Percentiles rank a stretch among this genome's conserved stretches.
Evolutionary conservation across 1,140 invertebrate genomes (phyloP).

Genomic region (Lutraria rhynchaena): DNA sequence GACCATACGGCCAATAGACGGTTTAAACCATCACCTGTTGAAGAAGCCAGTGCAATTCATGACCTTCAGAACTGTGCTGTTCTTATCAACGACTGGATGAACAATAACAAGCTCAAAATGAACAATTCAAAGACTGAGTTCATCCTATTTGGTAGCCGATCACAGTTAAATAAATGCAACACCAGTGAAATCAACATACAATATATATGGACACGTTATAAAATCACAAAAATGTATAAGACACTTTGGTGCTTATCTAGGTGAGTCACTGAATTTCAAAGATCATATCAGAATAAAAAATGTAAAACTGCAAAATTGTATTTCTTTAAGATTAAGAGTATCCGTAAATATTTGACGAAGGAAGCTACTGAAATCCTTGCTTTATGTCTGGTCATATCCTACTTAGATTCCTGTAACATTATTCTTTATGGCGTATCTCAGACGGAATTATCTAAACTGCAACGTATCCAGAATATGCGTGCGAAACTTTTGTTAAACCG

Average conservation of each 20-base stretch:
- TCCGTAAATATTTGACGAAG: not conserved
- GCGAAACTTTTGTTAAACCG: too few relatives aligned
- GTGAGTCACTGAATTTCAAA: not conserved
- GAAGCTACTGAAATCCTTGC: not conserved
- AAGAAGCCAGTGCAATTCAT: not conserved
- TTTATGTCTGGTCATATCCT: not conserved
- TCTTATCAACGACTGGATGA: too few relatives aligned
- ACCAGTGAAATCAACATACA: not conserved
- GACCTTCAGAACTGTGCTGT: not conserved
- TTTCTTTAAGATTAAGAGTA: not conserved
- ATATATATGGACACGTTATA: not conserved
- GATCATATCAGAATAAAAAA: not conserved
- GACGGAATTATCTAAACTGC: too few relatives aligned
- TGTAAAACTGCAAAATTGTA: not conserved
- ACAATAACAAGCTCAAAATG: too few relatives aligned
- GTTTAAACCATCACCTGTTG: too few relatives aligned
- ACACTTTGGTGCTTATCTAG: too few relatives aligned
- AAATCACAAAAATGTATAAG: too few relatives aligned
- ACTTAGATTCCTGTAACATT: too few relatives aligned
- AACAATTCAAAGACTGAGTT: constrained; percentile 42
- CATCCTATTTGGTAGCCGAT: constrained; percentile 5
- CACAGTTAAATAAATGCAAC: not conserved
- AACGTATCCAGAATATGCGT: too few relatives aligned
- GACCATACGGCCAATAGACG: too few relatives aligned
- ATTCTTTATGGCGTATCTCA: too few relatives aligned